Percentiles rank a stretch among this genome's conserved stretches.
Evolutionary conservation across 2,888 invertebrate species (phyloP).

Genomic region (Pomacea canaliculata): DNA sequence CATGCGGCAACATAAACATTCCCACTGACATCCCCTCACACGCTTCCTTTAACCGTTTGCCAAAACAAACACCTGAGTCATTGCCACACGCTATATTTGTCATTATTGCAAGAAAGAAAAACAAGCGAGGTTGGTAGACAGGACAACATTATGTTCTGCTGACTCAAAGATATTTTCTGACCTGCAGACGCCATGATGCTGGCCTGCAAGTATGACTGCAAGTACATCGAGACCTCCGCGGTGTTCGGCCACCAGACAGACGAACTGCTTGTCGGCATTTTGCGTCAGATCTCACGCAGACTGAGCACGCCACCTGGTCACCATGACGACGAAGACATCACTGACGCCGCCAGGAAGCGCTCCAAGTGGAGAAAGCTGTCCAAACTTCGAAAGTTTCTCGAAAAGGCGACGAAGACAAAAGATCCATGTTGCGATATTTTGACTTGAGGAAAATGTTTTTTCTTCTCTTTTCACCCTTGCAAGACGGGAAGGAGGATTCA

Average conservation of each 20-base stretch:
- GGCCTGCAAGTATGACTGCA: slow-evolving; percentile 77
- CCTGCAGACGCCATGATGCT: slow-evolving; percentile 49
- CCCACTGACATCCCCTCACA: no score
- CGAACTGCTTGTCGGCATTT: slow-evolving; percentile 90
- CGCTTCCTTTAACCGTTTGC: no score
- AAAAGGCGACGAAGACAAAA: background rate
- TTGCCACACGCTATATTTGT: no score
- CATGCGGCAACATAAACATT: no score
- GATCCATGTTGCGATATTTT: slow-evolving; percentile 15
- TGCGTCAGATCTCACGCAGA: slow-evolving; percentile 90
- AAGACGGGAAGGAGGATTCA: no score
- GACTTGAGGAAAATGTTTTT: no score
- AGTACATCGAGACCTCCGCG: slow-evolving; percentile 94
- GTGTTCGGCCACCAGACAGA: slow-evolving; percentile 97
- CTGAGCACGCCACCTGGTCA: slow-evolving; percentile 27
- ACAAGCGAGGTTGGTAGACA: no score
- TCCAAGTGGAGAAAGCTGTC: slow-evolving; percentile 15
- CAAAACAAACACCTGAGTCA: no score
- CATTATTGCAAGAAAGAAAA: no score
- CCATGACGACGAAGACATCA: background rate
- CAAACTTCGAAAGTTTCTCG: slow-evolving; percentile 1
- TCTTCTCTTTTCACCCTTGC: no score
- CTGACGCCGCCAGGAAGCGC: background rate
- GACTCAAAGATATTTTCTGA: background rate
- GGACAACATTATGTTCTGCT: no score